Percentiles rank a stretch among this genome's conserved stretches.
Conservation (phyloP, 2,797 vertebrate genomes). For the Picus viridis region DNA sequence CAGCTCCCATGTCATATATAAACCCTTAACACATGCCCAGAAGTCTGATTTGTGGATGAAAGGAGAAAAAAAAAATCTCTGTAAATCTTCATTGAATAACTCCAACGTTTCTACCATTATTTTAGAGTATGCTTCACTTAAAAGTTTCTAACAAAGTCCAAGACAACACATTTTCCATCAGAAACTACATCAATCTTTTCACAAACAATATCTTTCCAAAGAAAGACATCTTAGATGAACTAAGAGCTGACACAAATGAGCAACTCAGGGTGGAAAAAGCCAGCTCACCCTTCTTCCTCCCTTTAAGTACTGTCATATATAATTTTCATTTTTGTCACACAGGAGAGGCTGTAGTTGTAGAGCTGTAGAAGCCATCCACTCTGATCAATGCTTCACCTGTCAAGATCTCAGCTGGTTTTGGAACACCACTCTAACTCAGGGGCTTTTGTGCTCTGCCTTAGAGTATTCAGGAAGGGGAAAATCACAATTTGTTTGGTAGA, state of each 20-base stretch:
- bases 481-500: neutral
- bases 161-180: neutral
- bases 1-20: neutral
- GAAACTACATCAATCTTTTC: neutral
- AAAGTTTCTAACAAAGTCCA: neutral
- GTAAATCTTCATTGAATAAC: neutral
- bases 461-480: neutral
- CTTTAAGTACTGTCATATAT: neutral
- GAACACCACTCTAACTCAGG: neutral
- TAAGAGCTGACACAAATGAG: neutral
- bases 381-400: neutral
- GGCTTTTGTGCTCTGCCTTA: neutral
- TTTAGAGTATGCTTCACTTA: neutral
- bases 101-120: neutral
- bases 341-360: neutral
- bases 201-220: neutral
- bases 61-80: neutral
- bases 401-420: neutral
- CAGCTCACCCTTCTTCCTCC: neutral
- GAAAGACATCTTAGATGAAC: neutral
- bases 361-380: neutral
- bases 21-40: neutral
- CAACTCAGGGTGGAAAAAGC: neutral
- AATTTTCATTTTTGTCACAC: neutral
- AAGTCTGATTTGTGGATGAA: neutral